Percentiles rank a stretch among this genome's conserved stretches.
Evolutionary conservation across 2,888 invertebrate genomes (phyloP).

Genomic region (Limnephilus lunatus): DNA sequence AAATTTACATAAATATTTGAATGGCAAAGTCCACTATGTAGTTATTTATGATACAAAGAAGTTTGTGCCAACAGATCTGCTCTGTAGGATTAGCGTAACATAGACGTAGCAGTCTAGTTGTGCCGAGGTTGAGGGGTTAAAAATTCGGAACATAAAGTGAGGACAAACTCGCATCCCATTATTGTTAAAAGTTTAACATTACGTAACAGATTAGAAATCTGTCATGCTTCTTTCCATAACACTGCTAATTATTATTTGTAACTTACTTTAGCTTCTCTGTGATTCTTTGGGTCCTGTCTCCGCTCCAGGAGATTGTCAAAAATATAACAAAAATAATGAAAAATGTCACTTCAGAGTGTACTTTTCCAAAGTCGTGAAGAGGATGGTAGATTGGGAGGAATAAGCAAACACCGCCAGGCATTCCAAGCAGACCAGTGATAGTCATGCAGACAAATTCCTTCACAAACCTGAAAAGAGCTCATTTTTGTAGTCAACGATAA

Average conservation of each 20-base stretch:
- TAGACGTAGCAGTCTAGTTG: too few species aligned
- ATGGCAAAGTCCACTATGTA: too few species aligned
- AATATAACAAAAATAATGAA: conserved; percentile 81
- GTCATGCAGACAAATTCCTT: conserved; percentile 77
- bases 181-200: too few species aligned
- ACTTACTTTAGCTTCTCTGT: conserved; percentile 64
- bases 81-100: too few species aligned
- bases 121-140: too few species aligned
- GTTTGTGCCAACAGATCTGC: too few species aligned
- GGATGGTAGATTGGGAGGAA: conserved; percentile 88
- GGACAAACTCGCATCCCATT: background rate
- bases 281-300: conserved; percentile 75
- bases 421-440: conserved; percentile 81
- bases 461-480: conserved; percentile 72
- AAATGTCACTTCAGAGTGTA: conserved; percentile 86
- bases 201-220: too few species aligned
- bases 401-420: conserved; percentile 84
- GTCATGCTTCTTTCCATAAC: too few species aligned
- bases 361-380: conserved; percentile 82
- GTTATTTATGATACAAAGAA: too few species aligned
- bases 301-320: conserved; percentile 78
- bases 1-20: too few species aligned
- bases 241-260: conserved; percentile 64
- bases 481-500: background rate
- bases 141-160: background rate